phyloP scores from a whole-genome alignment of 2,113 vertebrate genomes.

The Bubo bubo region DNA sequence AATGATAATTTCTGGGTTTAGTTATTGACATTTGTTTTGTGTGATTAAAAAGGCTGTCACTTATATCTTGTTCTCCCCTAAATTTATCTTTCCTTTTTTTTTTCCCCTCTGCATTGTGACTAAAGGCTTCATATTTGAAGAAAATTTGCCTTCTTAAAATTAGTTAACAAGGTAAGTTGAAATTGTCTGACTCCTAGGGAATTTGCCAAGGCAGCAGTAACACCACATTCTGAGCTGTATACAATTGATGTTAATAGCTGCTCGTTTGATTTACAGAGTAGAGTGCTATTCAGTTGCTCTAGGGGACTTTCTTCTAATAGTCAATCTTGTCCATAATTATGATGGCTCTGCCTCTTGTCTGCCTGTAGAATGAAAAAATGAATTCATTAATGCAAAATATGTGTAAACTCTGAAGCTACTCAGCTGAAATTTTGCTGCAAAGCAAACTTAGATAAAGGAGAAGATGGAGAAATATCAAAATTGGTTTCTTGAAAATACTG shows the following conservation, averaged over 20 bases:
- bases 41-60: background rate
- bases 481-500: background rate
- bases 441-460: background rate
- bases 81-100: background rate
- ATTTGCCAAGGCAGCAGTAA: background rate
- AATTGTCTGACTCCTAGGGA: background rate
- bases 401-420: background rate
- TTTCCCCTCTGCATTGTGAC: background rate
- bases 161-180: constrained; percentile 22
- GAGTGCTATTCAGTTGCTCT: background rate
- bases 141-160: background rate
- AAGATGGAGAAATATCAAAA: background rate
- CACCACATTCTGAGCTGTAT: background rate
- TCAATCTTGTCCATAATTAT: constrained; percentile 4
- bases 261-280: constrained; percentile 1
- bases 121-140: background rate
- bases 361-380: background rate
- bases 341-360: background rate
- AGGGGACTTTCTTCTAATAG: background rate
- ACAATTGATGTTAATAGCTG: background rate
- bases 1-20: background rate
- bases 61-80: background rate
- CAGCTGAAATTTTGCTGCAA: background rate
- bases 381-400: background rate
- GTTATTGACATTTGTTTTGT: background rate